A percentile compares a stretch with the other conserved stretches of the same genome.
Conservation (phyloP, 2,797 vertebrate genomes). For the Epinephelus coioides region DNA sequence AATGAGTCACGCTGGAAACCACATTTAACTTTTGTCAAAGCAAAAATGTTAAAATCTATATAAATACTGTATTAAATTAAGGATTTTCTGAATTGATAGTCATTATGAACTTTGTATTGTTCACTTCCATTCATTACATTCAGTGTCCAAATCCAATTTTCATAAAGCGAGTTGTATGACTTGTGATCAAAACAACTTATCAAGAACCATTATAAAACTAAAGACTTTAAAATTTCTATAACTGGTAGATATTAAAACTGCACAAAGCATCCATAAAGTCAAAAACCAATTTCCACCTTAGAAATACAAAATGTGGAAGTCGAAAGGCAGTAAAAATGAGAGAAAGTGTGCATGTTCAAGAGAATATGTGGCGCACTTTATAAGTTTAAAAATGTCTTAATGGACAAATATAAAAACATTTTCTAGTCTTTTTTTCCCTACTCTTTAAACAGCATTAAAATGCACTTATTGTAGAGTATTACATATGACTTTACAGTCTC, state of each 20-base stretch:
- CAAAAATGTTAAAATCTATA: background rate
- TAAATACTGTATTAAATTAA: no score
- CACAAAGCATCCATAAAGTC: background rate
- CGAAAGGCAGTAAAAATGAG: background rate
- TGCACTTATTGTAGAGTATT: background rate
- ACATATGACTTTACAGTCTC: background rate
- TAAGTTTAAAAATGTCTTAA: background rate
- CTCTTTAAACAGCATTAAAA: background rate
- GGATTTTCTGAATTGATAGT: background rate
- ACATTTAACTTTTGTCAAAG: slow-evolving; percentile 1
- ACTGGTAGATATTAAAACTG: background rate
- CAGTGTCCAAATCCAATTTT: background rate
- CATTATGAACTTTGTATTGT: background rate
- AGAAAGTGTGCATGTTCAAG: background rate
- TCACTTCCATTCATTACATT: background rate
- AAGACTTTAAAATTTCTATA: background rate
- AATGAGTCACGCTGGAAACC: background rate
- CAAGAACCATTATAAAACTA: background rate
- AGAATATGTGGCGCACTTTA: background rate
- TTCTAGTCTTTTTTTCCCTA: background rate
- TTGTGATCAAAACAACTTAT: background rate
- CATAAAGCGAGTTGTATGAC: background rate
- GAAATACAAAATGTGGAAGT: background rate
- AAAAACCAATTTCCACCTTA: background rate
- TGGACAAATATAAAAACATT: background rate